phyloP scores from a whole-genome alignment of 2,113 vertebrate species.

The Scomber japonicus region DNA sequence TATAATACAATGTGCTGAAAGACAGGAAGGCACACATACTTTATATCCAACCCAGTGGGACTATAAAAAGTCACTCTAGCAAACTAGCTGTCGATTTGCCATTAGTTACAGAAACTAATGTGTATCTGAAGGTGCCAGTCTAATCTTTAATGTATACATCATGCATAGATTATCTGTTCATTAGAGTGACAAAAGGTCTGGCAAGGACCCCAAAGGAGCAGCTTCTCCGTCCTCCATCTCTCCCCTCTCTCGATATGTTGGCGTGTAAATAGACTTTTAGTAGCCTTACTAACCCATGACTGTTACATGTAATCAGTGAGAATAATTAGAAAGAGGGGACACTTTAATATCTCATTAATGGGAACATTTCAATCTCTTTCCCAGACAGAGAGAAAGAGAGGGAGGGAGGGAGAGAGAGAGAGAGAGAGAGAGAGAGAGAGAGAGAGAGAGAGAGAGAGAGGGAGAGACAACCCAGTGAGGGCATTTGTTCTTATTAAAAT shows the following conservation, averaged over 20 bases:
- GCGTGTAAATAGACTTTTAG: conserved; percentile 42
- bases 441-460: conserved; percentile 7
- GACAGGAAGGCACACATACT: neutral
- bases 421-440: neutral
- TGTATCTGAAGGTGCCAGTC: conserved; percentile 49
- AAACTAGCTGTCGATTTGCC: conserved; percentile 48
- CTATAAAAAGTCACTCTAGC: conserved; percentile 45
- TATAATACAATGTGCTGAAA: neutral
- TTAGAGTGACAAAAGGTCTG: conserved; percentile 61
- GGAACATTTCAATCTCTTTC: conserved; percentile 57
- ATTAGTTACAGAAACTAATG: conserved; percentile 59
- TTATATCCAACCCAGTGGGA: neutral
- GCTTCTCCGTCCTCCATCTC: neutral
- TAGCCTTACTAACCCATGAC: conserved; percentile 34
- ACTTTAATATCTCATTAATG: conserved; percentile 70
- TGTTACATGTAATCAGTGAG: conserved; percentile 61
- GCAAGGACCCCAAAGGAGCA: conserved; percentile 35
- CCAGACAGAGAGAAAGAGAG: neutral
- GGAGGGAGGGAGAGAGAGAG: neutral
- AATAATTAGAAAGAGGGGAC: conserved; percentile 67
- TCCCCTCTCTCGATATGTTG: conserved; percentile 10
- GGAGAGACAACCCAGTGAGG: conserved; percentile 40
- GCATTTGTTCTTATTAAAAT: conserved; percentile 71
- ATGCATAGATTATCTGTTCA: conserved; percentile 77
- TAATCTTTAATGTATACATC: conserved; percentile 69